phyloP scores from a whole-genome alignment of 2,888 invertebrate species.

The Eurytoma adleriae region DNA sequence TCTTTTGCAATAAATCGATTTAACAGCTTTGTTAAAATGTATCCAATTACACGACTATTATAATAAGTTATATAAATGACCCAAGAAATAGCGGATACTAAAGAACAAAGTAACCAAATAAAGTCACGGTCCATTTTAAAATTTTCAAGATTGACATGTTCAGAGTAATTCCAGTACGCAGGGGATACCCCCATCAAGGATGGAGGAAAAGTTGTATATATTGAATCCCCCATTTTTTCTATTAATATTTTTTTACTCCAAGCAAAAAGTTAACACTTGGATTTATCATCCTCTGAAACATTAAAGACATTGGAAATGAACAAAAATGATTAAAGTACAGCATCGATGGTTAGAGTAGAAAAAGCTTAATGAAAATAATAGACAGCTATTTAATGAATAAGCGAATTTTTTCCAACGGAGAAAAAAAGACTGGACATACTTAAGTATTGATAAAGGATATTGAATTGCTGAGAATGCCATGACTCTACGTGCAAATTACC shows the following conservation, averaged over 20 bases:
- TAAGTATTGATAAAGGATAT: neutral
- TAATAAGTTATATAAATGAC: conserved; percentile 96
- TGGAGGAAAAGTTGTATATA: conserved; percentile 66
- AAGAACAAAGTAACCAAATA: conserved; percentile 86
- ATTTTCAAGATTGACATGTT: conserved; percentile 81
- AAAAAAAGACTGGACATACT: neutral
- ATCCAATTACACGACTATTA: conserved; percentile 94
- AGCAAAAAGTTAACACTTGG: neutral
- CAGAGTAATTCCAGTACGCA: conserved; percentile 80
- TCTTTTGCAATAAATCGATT: conserved; percentile 91
- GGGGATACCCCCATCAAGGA: conserved; percentile 68
- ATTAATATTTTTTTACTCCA: conserved; percentile 3
- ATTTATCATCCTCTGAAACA: conserved; percentile 5
- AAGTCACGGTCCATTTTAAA: conserved; percentile 88
- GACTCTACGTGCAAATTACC: neutral
- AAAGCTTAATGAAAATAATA: neutral
- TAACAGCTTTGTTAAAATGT: conserved; percentile 90
- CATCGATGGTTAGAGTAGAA: neutral
- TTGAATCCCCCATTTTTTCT: conserved; percentile 52
- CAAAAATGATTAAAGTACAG: neutral
- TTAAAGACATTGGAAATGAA: neutral
- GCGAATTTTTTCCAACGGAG: neutral
- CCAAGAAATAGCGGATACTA: conserved; percentile 92
- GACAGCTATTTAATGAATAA: neutral
- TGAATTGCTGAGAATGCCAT: neutral